phyloP scores from a whole-genome alignment of 2,113 vertebrate genomes.

The Rafetus swinhoei region DNA sequence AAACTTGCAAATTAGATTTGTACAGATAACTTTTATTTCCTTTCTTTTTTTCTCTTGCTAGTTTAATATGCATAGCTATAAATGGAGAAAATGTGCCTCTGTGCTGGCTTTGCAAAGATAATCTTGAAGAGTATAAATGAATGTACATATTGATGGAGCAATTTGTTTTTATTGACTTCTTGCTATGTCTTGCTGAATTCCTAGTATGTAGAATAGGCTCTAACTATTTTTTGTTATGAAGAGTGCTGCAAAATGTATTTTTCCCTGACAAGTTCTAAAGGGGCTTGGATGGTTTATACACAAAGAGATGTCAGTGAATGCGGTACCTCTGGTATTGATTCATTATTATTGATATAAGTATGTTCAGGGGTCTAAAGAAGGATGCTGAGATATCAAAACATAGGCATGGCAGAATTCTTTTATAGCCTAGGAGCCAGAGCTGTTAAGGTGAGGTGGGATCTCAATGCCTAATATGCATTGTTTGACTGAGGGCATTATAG shows the following conservation, averaged over 20 bases:
- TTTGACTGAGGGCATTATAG: not conserved
- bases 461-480: not conserved
- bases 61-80: conserved; percentile 64
- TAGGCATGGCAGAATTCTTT: not conserved
- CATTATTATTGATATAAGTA: conserved; percentile 58
- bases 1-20: conserved; percentile 62
- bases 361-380: conserved; percentile 30
- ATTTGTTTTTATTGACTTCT: conserved; percentile 82
- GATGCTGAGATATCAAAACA: conserved; percentile 13
- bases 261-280: conserved; percentile 46
- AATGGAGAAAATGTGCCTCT: conserved; percentile 71
- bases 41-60: conserved; percentile 56
- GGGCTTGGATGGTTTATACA: conserved; percentile 58
- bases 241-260: conserved; percentile 57
- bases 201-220: conserved; percentile 64
- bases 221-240: conserved; percentile 68
- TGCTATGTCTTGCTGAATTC: conserved; percentile 68
- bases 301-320: conserved; percentile 38
- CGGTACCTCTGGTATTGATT: conserved; percentile 23
- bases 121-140: conserved; percentile 82
- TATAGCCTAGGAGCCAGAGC: not conserved
- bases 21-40: conserved; percentile 64
- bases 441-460: not conserved
- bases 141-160: conserved; percentile 79
- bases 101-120: conserved; percentile 71